Percentiles rank a stretch among this genome's conserved stretches.
These are phyloP conservation scores for Ylistrum balloti DNA, from an alignment of 1,140 invertebrate species.

Conservation along the genomic window DNA sequence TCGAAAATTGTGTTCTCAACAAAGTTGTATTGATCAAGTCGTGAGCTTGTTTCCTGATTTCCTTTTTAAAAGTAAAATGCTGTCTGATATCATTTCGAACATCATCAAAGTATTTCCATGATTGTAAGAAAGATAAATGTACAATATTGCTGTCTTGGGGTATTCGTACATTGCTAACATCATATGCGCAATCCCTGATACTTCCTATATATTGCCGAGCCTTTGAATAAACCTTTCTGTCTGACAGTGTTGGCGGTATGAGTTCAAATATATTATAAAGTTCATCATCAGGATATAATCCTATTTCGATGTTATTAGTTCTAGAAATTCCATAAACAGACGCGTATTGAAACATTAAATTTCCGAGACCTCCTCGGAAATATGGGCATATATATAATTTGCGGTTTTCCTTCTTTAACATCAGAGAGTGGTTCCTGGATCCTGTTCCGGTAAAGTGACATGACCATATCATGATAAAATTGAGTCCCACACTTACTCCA, in stretches of 20 bases:
- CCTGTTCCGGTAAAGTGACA: neutral
- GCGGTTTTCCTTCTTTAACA: neutral
- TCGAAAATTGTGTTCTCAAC: neutral
- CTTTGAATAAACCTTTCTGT: neutral
- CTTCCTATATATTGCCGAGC: neutral
- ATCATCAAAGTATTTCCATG: conserved; percentile 69
- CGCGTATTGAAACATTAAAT: conserved; percentile 65
- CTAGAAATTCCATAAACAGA: conserved; percentile 63
- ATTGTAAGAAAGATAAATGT: conserved; percentile 64
- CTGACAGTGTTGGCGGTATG: neutral
- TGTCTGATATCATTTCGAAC: conserved; percentile 53
- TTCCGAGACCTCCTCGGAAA: conserved; percentile 59
- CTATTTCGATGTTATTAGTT: conserved; percentile 6
- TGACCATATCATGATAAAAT: neutral
- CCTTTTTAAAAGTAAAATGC: conserved; percentile 52
- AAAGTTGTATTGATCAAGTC: conserved; percentile 41
- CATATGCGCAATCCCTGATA: conserved; percentile 48
- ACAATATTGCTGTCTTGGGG: neutral
- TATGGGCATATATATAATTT: conserved; percentile 50
- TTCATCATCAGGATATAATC: conserved; percentile 19
- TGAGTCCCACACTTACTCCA: neutral
- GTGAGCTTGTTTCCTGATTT: conserved; percentile 26
- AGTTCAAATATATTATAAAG: conserved; percentile 46
- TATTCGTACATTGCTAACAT: neutral
- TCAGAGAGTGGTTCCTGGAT: neutral